These are phyloP conservation scores for Linhomoeus sp. DNA, from an alignment of 2,888 invertebrate species.

Conservation along the genomic window DNA sequence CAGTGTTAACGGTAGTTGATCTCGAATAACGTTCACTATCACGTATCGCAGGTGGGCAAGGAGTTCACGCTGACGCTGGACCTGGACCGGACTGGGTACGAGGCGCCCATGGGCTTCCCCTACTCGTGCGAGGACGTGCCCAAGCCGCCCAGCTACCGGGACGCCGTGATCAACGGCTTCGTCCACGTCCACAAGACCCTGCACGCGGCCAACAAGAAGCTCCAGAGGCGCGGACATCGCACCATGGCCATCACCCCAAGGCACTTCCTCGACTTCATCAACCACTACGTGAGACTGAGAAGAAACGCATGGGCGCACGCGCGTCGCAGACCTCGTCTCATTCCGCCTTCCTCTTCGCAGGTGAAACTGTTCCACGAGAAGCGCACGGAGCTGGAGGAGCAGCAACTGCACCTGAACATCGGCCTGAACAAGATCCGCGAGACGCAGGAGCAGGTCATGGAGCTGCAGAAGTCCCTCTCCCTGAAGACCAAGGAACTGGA, in stretches of 20 bases:
- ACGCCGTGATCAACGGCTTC: conserved; percentile 93
- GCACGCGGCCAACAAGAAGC: conserved; percentile 63
- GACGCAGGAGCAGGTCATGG: conserved; percentile 98
- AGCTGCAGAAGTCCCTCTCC: conserved; percentile 93
- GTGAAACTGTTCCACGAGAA: conserved; percentile 94
- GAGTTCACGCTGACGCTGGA: conserved; percentile 91
- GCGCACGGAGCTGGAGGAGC: conserved; percentile 89
- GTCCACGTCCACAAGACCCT: conserved; percentile 95
- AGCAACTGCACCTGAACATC: conserved; percentile 91
- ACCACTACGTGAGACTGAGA: conserved; percentile 90
- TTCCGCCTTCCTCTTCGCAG: no score
- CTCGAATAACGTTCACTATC: no score
- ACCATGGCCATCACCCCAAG: conserved; percentile 94
- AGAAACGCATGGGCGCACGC: no score
- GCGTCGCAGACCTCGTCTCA: no score
- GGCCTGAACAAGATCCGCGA: conserved; percentile 96
- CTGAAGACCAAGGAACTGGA: conserved; percentile 63
- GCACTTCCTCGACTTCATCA: conserved; percentile 95
- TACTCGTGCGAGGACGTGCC: conserved; percentile 44
- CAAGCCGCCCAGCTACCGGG: conserved; percentile 34
- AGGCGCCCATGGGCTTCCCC: conserved; percentile 71
- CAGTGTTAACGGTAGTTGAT: no score
- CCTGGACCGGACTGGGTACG: conserved; percentile 64
- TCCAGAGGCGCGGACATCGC: conserved; percentile 73
- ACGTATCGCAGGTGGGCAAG: conserved; percentile 45